A percentile compares a stretch with the other conserved stretches of the same genome.
phyloP scores from a whole-genome alignment of 92 coral and sea anemone genomes.

The Montipora capitata region DNA sequence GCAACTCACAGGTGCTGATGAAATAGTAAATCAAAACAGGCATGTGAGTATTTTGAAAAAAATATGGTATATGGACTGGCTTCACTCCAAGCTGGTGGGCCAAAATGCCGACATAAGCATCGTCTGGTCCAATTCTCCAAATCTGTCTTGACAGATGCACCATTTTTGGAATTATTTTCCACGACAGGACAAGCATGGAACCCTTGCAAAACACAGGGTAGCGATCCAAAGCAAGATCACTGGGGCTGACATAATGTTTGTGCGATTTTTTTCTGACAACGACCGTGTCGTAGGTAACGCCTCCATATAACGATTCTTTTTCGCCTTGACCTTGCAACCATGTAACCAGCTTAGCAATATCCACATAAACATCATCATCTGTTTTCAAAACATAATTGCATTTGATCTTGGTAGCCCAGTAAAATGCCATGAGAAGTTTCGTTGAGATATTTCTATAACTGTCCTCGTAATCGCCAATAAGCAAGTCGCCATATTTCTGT shows the following conservation, averaged over 20 bases:
- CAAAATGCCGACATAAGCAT: constrained; percentile 85
- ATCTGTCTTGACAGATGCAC: constrained; percentile 72
- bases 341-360: constrained; percentile 75
- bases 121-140: constrained; percentile 77
- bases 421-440: constrained; percentile 84
- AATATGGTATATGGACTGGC: constrained; percentile 68
- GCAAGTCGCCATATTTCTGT: constrained; percentile 75
- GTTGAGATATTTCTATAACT: constrained; percentile 76
- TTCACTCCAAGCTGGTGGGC: constrained; percentile 69
- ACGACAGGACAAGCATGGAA: constrained; percentile 79
- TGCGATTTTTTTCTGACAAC: constrained; percentile 80
- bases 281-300: constrained; percentile 67
- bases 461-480: constrained; percentile 87
- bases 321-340: constrained; percentile 75
- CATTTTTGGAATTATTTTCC: constrained; percentile 78
- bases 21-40: constrained; percentile 36
- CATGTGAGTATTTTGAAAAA: constrained; percentile 62
- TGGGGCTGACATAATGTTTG: constrained; percentile 79
- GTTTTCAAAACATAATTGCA: constrained; percentile 84
- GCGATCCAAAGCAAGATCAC: constrained; percentile 60
- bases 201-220: constrained; percentile 93
- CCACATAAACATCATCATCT: constrained; percentile 93
- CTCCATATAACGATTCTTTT: constrained; percentile 76
- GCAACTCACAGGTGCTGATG: constrained; percentile 80
- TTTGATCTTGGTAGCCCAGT: constrained; percentile 84